Evolutionary conservation across 2,797 vertebrate species (phyloP).

Genomic region (Myioborus miniatus): DNA sequence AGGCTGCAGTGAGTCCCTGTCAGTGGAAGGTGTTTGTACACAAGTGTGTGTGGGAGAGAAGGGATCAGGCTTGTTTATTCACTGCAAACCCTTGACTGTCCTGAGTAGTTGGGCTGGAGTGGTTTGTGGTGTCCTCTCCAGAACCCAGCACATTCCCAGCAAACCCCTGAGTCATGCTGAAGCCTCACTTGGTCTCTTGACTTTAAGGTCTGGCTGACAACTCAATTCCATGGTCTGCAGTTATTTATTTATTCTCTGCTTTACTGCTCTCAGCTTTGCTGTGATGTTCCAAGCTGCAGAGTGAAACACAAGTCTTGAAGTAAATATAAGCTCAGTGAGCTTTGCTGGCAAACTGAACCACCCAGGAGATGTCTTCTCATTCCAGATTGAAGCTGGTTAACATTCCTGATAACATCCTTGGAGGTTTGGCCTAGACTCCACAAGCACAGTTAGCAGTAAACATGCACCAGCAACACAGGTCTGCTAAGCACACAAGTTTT

Average conservation of each 20-base stretch:
- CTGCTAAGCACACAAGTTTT: not conserved
- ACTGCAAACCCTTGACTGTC: not conserved
- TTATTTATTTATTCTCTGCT: not conserved
- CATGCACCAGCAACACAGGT: not conserved
- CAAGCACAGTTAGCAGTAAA: not conserved
- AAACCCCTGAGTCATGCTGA: not conserved
- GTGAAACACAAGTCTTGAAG: not conserved
- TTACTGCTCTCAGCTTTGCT: not conserved
- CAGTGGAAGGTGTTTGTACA: not conserved
- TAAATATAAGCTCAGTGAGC: not conserved
- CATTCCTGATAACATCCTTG: not conserved
- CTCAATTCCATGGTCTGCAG: not conserved
- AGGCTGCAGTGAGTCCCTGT: not conserved
- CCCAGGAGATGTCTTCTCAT: not conserved
- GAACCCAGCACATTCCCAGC: not conserved
- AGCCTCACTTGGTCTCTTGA: not conserved
- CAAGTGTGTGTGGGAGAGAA: not conserved
- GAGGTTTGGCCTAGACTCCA: not conserved
- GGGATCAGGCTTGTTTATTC: not conserved
- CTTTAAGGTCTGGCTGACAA: not conserved
- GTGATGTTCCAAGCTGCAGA: not conserved
- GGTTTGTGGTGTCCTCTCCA: not conserved
- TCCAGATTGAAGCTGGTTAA: constrained; percentile 17
- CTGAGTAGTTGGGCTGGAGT: not conserved
- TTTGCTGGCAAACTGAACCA: not conserved